Evolutionary conservation across 2,797 vertebrate genomes (phyloP), one percentile per base, ranked within the genome.

Genomic region (Epinephelus coioides): DNA sequence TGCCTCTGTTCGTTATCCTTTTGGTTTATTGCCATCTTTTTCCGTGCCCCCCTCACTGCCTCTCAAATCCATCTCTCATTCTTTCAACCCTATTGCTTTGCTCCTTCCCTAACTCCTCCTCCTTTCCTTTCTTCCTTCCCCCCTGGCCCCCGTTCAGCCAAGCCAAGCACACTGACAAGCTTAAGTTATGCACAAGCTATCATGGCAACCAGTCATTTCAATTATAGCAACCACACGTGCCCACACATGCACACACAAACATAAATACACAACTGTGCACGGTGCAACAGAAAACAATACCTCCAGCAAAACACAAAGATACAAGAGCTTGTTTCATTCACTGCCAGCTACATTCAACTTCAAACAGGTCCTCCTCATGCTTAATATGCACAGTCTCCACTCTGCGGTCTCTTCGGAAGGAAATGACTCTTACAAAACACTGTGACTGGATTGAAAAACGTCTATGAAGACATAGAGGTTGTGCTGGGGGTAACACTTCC

Each of bases 201-300:
- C 89, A 86, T 81, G 76, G 85, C 81, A 89, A 82, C 68, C 81
- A 90, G 86, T 88, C 80, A 86, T 89, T 90, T 90, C 86, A 90
- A 87, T 92, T 89, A 87, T 67, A 71, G 70, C 69, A 76, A 54
- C 63, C 73, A 79, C 67, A 81, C 63, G 19, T 59, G 23, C 76
- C 64, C 44, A 77, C 46, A 17, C 34, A 73, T 51, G 27, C 55
- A 80, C 1, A 50, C 40, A 85, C 59, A 73, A 65, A 73, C 53
- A 59, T 51, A 64, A 23, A 65, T 65, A 57, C 66, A 55, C 34
- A 34, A 34, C 34, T 56, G 40, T 59, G 27, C 81, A 79, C 72
- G 47, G 44, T 18, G 30, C 64, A 71, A 82, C 40, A 59, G 30
- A 86, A 89, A 86, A 89, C 79, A 87, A 86, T 82, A 79, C 87